Conservation (phyloP, 2,888 invertebrate species). For the Apodemia arnacis region DNA sequence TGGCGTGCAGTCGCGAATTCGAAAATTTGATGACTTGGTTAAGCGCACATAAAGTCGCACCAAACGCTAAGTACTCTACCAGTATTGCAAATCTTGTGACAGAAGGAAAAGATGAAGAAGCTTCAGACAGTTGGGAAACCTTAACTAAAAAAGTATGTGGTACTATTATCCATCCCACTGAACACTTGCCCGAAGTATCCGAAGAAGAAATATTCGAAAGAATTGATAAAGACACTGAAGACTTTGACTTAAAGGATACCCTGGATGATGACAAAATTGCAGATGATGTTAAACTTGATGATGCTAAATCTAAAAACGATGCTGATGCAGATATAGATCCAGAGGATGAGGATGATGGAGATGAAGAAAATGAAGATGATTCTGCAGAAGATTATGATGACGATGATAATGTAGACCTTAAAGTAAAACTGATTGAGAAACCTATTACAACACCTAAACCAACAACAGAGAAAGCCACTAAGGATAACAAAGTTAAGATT, state of each 20-base stretch:
- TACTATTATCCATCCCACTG: conserved; percentile 89
- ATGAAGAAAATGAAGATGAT: conserved; percentile 89
- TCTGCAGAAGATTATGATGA: conserved; percentile 89
- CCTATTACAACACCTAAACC: conserved; percentile 79
- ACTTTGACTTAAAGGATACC: conserved; percentile 91
- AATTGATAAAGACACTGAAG: conserved; percentile 90
- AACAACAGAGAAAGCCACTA: conserved; percentile 72
- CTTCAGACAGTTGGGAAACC: conserved; percentile 92
- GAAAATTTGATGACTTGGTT: conserved; percentile 96
- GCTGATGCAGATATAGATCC: conserved; percentile 90
- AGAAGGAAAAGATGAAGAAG: conserved; percentile 90
- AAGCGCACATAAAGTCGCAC: conserved; percentile 93
- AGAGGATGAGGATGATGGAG: conserved; percentile 89
- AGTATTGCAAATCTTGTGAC: conserved; percentile 91
- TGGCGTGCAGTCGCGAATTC: conserved; percentile 97
- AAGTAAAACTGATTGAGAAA: conserved; percentile 90
- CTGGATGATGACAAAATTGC: conserved; percentile 91
- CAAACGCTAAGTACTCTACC: conserved; percentile 90
- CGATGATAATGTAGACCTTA: conserved; percentile 91
- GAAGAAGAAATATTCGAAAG: conserved; percentile 93
- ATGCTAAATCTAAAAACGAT: conserved; percentile 89
- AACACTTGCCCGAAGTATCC: conserved; percentile 89
- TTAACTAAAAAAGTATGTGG: conserved; percentile 92
- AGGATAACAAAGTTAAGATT: conserved; percentile 88
- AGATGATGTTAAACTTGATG: conserved; percentile 87